Percentiles rank a stretch among this genome's conserved stretches.
Conservation (phyloP, 2,113 vertebrate species). For the Diadophis punctatus region DNA sequence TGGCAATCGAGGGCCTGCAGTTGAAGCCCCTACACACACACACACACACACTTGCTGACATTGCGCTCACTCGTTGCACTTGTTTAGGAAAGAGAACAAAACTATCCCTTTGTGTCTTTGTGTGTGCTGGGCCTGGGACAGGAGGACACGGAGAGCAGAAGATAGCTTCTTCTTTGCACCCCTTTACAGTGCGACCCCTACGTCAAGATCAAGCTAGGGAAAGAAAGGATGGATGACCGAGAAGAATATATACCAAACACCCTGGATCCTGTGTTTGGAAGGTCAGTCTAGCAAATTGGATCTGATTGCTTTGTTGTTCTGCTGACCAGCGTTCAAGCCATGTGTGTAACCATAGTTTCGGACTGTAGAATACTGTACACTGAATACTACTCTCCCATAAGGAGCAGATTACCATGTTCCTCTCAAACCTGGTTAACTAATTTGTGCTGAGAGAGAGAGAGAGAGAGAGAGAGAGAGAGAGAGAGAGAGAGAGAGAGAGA, state of each 20-base stretch:
- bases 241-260: conserved; percentile 70
- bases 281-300: conserved; percentile 28
- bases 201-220: conserved; percentile 62
- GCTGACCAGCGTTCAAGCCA: not conserved
- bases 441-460: not conserved
- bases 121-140: not conserved
- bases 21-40: no score
- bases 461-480: no score
- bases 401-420: not conserved
- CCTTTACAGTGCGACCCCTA: conserved; percentile 71
- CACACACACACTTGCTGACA: no score
- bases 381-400: not conserved
- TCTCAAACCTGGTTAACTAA: not conserved
- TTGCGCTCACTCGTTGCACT: no score
- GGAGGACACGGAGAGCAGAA: not conserved
- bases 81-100: no score
- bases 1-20: no score
- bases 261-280: conserved; percentile 72
- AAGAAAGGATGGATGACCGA: conserved; percentile 51
- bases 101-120: no score
- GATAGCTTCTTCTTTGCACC: not conserved
- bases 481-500: no score
- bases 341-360: not conserved
- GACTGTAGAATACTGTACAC: not conserved
- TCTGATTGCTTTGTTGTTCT: not conserved